These are phyloP conservation scores for Pogonocichla stellata DNA, from an alignment of 2,113 vertebrate genomes.

Conservation along the genomic window DNA sequence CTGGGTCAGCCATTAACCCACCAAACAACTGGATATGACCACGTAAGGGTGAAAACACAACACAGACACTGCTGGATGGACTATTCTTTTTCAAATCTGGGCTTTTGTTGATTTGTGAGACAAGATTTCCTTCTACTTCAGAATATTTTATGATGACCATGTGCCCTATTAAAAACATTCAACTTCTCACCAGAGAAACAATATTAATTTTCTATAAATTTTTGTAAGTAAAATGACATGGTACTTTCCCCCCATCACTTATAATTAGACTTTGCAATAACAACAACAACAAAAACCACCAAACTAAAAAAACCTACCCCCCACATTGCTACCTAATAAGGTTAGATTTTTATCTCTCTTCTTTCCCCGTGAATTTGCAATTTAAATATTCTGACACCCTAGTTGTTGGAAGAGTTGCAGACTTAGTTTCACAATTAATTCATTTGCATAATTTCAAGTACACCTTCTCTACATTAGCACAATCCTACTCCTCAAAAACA, in stretches of 20 bases:
- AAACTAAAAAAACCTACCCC: fast-evolving
- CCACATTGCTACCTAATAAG: background rate
- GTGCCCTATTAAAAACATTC: background rate
- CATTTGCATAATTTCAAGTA: background rate
- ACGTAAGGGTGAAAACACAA: background rate
- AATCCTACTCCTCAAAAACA: background rate
- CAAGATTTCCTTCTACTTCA: background rate
- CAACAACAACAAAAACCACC: background rate
- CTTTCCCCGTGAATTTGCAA: background rate
- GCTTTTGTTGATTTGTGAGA: background rate
- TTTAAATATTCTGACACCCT: background rate
- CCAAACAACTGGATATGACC: background rate
- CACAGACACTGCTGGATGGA: fast-evolving
- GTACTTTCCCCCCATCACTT: background rate
- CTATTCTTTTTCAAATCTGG: background rate
- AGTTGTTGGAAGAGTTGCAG: background rate
- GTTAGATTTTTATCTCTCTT: background rate
- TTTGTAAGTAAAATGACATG: background rate
- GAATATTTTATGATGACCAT: background rate
- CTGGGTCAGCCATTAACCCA: background rate
- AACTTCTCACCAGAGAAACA: background rate
- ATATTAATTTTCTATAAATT: background rate
- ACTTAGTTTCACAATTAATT: background rate
- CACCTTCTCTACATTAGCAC: background rate
- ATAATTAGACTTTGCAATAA: background rate